Base-by-base conservation (phyloP, 2,797 vertebrate genomes). In the Dicrostonyx torquatus region DNA sequence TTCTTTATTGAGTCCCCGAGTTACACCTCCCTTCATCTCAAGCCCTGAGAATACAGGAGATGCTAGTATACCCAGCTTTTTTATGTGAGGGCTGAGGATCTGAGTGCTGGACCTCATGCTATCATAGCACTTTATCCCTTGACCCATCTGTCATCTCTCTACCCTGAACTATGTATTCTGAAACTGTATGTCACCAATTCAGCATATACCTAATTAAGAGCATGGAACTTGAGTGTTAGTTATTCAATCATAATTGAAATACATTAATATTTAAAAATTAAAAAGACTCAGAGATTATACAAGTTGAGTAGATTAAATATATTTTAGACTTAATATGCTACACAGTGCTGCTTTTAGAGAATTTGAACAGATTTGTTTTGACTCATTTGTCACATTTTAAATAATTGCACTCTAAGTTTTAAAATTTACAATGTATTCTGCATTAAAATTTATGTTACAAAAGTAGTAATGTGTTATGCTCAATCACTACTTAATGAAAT, bases 221-320 rank as follows among this genome's bases (percentile, higher is more conserved):
- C 7, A 55, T 29, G 11, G 2, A 48, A 92, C 18, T 29, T 26
- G 13, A 18, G 48, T 66, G 20, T 50, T 2, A 14, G 22, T n/a
- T 14, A n/a, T 89, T 43, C 40, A 20, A 80, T 34, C 55, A 10
- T 89, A 93, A 70, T 80, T 76, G 66, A 91, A 85, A 89, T 86
- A 45, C 40, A 17, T 60, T 45, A 76, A 53, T 55, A 10, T 85
- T 89, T 55, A 76, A 87, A 29, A 87, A 2, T 2, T 17, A 62
- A 80, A 11, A 62, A 12, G 1, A 14, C 0, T 50, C 73, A 80
- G 72, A 24, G 60, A 37, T 68, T 24, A 24, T 7, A 31, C n/a
- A 80, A 82, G 26, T 11, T 73, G 43, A 82, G 11, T 24, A 26
- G 17, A 29, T 86, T 15, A 55, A 7, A n/a, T 29, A 11, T 45